These are phyloP conservation scores for Oligia strigilis DNA, from an alignment of 2,888 invertebrate species.

Conservation along the genomic window DNA sequence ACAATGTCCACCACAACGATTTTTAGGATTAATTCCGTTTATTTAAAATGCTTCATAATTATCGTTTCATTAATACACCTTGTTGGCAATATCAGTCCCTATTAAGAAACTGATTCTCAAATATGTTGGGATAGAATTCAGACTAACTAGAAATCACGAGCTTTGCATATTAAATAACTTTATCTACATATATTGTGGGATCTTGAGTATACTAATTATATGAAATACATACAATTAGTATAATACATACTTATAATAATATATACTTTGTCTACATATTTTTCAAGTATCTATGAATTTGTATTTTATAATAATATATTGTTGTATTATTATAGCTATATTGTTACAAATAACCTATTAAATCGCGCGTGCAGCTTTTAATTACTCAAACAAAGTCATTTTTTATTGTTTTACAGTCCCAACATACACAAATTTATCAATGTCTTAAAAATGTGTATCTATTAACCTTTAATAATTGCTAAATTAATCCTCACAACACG, in stretches of 20 bases:
- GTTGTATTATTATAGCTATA: background rate
- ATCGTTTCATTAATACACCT: background rate
- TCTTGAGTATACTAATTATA: background rate
- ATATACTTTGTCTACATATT: background rate
- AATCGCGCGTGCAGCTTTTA: background rate
- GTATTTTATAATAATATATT: background rate
- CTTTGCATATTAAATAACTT: conserved; percentile 4
- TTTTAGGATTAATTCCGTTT: background rate
- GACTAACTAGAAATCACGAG: background rate
- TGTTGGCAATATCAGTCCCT: background rate
- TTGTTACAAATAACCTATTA: background rate
- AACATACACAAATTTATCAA: conserved; percentile 3
- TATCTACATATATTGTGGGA: background rate
- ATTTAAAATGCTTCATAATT: background rate
- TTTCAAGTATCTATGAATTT: background rate
- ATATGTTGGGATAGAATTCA: background rate
- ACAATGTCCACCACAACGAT: background rate
- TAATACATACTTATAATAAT: no score
- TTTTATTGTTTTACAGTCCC: background rate
- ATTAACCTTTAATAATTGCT: conserved; percentile 57
- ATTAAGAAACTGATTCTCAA: background rate
- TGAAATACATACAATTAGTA: no score
- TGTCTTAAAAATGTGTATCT: conserved; percentile 27
- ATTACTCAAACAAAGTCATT: background rate
- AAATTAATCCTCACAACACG: conserved; percentile 26